Conservation (phyloP, 2,888 invertebrate species). For the Trichogramma dendrolimi region DNA sequence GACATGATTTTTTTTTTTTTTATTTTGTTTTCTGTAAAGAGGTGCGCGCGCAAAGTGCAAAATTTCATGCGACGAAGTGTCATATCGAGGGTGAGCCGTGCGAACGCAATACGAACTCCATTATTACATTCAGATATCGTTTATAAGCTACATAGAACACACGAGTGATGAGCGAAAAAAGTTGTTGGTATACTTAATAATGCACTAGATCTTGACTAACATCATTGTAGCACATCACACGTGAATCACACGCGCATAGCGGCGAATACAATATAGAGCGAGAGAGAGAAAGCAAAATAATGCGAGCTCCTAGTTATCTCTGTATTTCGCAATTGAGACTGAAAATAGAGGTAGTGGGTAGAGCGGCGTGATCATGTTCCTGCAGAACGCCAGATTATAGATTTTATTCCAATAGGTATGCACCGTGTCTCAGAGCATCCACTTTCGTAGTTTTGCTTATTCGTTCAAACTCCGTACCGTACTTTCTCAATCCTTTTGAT, state of each 20-base stretch:
- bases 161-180: too few relatives aligned
- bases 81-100: too few relatives aligned
- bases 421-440: conserved; percentile 48
- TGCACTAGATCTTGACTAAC: conserved; percentile 15
- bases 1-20: neutral
- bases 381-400: conserved; percentile 48
- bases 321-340: conserved; percentile 32
- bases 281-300: conserved; percentile 23
- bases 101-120: too few relatives aligned
- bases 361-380: conserved; percentile 47
- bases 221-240: conserved; percentile 41
- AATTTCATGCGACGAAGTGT: neutral
- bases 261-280: conserved; percentile 34
- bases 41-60: conserved; percentile 9
- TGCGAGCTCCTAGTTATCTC: conserved; percentile 44
- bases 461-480: too few relatives aligned
- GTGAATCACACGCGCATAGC: conserved; percentile 46
- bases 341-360: conserved; percentile 50
- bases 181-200: too few relatives aligned
- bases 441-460: conserved; percentile 38
- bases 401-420: conserved; percentile 44
- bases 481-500: too few relatives aligned
- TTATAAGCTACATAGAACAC: too few relatives aligned
- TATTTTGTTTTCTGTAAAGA: neutral
- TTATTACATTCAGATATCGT: too few relatives aligned